phyloP scores from a whole-genome alignment of 37 sponge, comb jelly and placozoan species.

The Corticium candelabrum region DNA sequence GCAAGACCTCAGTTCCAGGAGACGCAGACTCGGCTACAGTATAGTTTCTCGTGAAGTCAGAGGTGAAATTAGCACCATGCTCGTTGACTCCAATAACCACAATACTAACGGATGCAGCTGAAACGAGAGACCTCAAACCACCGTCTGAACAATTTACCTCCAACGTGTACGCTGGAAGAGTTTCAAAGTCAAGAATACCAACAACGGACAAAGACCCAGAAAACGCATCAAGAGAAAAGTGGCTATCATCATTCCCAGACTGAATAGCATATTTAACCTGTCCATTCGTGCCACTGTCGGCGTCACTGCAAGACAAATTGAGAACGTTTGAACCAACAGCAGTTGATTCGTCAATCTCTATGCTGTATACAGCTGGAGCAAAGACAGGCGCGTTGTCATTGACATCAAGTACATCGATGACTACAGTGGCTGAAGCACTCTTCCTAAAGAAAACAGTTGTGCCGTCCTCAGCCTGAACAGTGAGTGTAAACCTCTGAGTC shows the following conservation, averaged over 20 bases:
- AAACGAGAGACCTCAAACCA: not conserved
- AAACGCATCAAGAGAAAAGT: conserved; percentile 47
- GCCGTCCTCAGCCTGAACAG: not conserved
- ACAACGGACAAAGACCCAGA: conserved; percentile 45
- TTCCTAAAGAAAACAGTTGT: not conserved
- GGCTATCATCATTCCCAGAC: conserved; percentile 34
- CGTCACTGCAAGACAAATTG: conserved; percentile 9
- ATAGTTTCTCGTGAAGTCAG: not conserved
- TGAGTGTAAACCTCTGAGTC: conserved; percentile 8
- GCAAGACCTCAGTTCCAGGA: not conserved
- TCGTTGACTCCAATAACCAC: not conserved
- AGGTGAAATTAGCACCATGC: not conserved
- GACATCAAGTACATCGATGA: not conserved
- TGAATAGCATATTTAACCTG: conserved; percentile 36
- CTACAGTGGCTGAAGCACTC: conserved; percentile 6
- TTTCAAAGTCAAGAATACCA: conserved; percentile 47
- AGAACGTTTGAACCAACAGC: conserved; percentile 8
- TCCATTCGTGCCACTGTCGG: conserved; percentile 6
- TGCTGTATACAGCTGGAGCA: not conserved
- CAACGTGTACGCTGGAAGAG: conserved; percentile 13
- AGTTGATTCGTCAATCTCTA: not conserved
- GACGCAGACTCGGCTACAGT: not conserved
- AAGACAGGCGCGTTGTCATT: conserved; percentile 8
- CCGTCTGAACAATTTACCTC: conserved; percentile 38
- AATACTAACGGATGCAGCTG: not conserved